Percentiles rank a stretch among this genome's conserved stretches.
phyloP scores from a whole-genome alignment of 2,797 vertebrate species.

The Poeciliopsis infans region DNA sequence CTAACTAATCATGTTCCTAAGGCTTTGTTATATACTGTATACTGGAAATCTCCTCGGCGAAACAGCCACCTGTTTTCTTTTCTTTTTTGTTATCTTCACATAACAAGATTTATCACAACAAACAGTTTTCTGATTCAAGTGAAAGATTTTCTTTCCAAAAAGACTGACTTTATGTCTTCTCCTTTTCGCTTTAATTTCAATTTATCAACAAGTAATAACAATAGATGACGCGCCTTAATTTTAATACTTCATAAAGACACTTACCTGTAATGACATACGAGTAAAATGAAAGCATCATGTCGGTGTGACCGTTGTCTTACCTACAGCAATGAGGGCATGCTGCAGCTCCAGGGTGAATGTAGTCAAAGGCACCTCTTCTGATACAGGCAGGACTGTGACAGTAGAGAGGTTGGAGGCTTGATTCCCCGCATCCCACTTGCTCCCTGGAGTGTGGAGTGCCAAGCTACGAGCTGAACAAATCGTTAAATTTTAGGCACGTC shows the following conservation, averaged over 20 bases:
- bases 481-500: constrained; percentile 21
- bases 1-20: not conserved
- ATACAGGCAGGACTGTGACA: constrained; percentile 89
- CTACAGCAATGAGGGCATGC: constrained; percentile 89
- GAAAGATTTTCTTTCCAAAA: not conserved
- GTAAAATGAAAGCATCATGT: not conserved
- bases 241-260: not conserved
- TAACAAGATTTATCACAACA: not conserved
- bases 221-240: not conserved
- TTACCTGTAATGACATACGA: not conserved
- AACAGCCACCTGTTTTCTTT: not conserved
- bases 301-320: constrained; percentile 63
- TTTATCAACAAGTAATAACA: not conserved
- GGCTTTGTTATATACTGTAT: not conserved
- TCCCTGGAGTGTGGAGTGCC: constrained; percentile 82
- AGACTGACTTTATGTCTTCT: not conserved
- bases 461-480: constrained; percentile 82
- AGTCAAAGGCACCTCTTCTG: constrained; percentile 91
- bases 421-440: constrained; percentile 91
- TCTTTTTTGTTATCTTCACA: not conserved
- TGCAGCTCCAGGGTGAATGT: constrained; percentile 93
- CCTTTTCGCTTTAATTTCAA: not conserved
- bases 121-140: not conserved
- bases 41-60: not conserved
- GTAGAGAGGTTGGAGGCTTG: constrained; percentile 92